Evolutionary conservation across 2,797 vertebrate genomes (phyloP), one percentile per base, ranked within the genome.

Genomic region (Acrocephalus scirpaceus): DNA sequence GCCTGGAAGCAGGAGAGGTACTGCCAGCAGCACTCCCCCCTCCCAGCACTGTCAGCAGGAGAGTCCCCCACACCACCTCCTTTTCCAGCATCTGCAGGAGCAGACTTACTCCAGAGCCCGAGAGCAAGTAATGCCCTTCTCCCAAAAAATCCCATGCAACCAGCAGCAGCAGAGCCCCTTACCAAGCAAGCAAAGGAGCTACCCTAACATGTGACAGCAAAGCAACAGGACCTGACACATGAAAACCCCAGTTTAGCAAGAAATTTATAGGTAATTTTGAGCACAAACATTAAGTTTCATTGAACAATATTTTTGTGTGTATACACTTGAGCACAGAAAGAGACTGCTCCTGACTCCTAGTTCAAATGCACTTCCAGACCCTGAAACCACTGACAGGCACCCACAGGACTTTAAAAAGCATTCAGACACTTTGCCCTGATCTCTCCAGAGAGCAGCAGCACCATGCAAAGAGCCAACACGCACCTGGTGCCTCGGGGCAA

Each of bases 71-170:
- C 16, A 25, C 6, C 17, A 1, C 21, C 32, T 81, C 58, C 64
- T 42, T 29, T 17, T 57, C 45, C 62, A 83, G 32, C 45, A 47
- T 48, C 54, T 58, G 54, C 86, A 72, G 38, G 50, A n/a, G n/a
- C n/a, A n/a, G n/a, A 51, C 7, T 53, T 11, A 54, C 27, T n/a
- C 23, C 7, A 2, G 36, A 65, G n/a, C 17, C 30, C 0, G 0
- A 20, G 7, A 51, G 8, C 25, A 17, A 27, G 30, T 2, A 1
- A 7, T 1, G 13, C 3, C 48, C 47, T 32, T 13, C 38, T 73
- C n/a, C 56, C 69, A 14, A 38, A 12, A 45, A 64, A 30, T 17
- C 20, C 16, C 32, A 13, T 0, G 2, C 10, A 7, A 7, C 18
- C 8, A 25, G 34, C 58, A 54, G 8, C 1, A 4, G 48, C 44